phyloP scores from a whole-genome alignment of 1,140 invertebrate species.

The Pogonomyrmex californicus region DNA sequence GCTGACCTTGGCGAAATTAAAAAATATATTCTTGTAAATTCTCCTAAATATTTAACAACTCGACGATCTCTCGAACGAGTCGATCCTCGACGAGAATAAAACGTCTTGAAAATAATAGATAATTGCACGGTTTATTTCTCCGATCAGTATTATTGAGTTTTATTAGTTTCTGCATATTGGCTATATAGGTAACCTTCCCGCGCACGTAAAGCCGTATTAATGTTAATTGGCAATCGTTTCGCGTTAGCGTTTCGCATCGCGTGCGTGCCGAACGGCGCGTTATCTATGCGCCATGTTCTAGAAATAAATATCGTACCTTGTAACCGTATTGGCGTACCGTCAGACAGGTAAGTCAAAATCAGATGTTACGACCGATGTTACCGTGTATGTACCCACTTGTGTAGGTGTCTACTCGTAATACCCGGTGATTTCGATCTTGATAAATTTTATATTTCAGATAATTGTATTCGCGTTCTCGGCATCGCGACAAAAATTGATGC shows the following conservation, averaged over 20 bases:
- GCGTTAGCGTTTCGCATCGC: conserved; percentile 37
- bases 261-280: conserved; percentile 42
- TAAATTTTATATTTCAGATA: neutral
- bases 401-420: neutral
- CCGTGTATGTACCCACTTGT: neutral
- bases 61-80: neutral
- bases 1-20: neutral
- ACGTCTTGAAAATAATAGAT: neutral
- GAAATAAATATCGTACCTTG: conserved; percentile 34
- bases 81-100: neutral
- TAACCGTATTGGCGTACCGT: neutral
- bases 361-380: conserved; percentile 1
- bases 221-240: conserved; percentile 57
- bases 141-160: conserved; percentile 29
- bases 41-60: neutral
- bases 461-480: neutral
- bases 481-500: neutral
- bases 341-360: conserved; percentile 17
- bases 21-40: neutral
- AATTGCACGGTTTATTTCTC: neutral
- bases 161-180: conserved; percentile 44
- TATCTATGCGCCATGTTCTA: conserved; percentile 46
- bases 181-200: conserved; percentile 39
- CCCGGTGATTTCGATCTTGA: conserved; percentile 1
- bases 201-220: conserved; percentile 23